Base-by-base conservation (phyloP, 2,888 invertebrate species). In the Ctena decussata region DNA sequence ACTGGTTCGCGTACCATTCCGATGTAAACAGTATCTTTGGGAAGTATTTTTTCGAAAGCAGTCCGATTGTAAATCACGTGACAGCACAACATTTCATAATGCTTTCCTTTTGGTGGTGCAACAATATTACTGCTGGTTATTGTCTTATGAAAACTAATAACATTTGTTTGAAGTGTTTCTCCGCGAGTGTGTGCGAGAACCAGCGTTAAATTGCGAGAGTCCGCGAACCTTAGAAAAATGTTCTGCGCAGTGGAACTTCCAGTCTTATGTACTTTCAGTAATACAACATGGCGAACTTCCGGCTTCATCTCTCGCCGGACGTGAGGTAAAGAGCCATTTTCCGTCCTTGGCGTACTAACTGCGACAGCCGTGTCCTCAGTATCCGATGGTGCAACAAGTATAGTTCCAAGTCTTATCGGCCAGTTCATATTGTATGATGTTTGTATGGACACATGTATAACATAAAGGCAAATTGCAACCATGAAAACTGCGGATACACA, bases 191-290 rank as follows among this genome's bases (percentile, higher is more conserved):
- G 84, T n/a, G 86, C 84, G 24, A 91, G 78, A 2, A 90, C 77
- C 57, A 89, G 85, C 0, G 90, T 89, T 3, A 91, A 78, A 44
- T 89, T 87, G 27, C 85, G 70, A 32, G 53, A 57, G 41, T 78
- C 53, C 35, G 86, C 91, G 69, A 89, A 91, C 21, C 91, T 72
- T 24, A 90, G 77, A 73, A 90, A 89, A 37, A 89, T 84, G 49
- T 89, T 90, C 46, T 90, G 87, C 15, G 87, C 84, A 0, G 91
- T 89, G 5, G 90, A 86, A 84, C 91, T 91, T 32, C 87, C 90
- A 6, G 86, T 80, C 78, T 91, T 91, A 57, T 91, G 91, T 5
- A 90, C 89, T 83, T 91, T 91, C 18, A 91, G 79, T 53, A 87
- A 90, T 21, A 81, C 88, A 21, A 90, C 85, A 69, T 90, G 90